Evolutionary conservation across 2,797 vertebrate species (phyloP).

Genomic region (Lagorchestes hirsutus): DNA sequence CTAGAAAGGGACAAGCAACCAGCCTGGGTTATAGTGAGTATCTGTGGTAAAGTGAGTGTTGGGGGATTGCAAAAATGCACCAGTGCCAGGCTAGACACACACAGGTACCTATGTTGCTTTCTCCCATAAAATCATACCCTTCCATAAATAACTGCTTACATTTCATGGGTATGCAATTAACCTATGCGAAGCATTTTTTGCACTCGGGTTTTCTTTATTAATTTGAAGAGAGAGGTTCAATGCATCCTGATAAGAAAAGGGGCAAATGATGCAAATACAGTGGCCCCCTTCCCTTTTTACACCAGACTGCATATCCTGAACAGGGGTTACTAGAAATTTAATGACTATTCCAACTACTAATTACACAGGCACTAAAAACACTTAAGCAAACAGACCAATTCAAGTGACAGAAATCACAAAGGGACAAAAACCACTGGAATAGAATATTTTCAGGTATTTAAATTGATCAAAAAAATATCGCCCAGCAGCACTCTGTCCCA

Average conservation of each 20-base stretch:
- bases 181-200: constrained; percentile 47
- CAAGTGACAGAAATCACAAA: constrained; percentile 77
- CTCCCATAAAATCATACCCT: constrained; percentile 74
- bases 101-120: constrained; percentile 63
- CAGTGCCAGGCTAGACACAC: neutral
- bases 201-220: constrained; percentile 76
- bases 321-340: constrained; percentile 68
- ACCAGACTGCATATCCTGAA: constrained; percentile 73
- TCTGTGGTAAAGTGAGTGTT: neutral
- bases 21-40: neutral
- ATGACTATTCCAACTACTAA: constrained; percentile 82
- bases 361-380: constrained; percentile 85
- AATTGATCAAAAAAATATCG: constrained; percentile 39
- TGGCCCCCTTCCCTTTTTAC: constrained; percentile 71
- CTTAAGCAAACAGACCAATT: constrained; percentile 75
- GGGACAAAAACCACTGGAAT: constrained; percentile 60
- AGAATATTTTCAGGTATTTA: constrained; percentile 39
- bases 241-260: constrained; percentile 73
- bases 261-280: constrained; percentile 67
- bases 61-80: neutral
- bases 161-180: constrained; percentile 74
- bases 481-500: neutral
- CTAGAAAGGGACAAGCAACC: neutral
- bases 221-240: constrained; percentile 78
- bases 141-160: constrained; percentile 77